Conservation (phyloP, 2,888 invertebrate species). For the Pyrocoelia pectoralis region DNA sequence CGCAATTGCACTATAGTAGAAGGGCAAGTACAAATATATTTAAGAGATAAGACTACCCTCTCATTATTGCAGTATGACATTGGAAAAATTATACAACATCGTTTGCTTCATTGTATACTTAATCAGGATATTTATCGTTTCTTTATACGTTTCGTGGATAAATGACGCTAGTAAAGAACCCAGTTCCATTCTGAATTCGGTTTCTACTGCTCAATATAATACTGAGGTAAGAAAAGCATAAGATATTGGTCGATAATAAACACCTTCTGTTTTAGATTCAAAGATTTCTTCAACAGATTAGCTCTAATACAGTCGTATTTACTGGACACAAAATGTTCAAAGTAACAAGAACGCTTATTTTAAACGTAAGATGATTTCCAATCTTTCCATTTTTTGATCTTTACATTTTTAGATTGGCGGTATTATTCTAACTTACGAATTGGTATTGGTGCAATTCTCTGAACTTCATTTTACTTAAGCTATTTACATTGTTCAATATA, state of each 20-base stretch:
- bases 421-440: not conserved
- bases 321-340: conserved; percentile 54
- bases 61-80: conserved; percentile 17
- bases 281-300: conserved; percentile 51
- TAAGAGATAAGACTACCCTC: not conserved
- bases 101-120: conserved; percentile 72
- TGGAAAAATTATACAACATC: conserved; percentile 68
- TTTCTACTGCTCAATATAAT: conserved; percentile 31
- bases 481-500: not conserved
- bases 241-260: not conserved
- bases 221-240: conserved; percentile 29
- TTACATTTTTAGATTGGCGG: not conserved
- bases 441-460: not conserved
- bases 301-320: conserved; percentile 50
- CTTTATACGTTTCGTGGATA: conserved; percentile 50
- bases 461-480: conserved; percentile 20
- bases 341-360: conserved; percentile 52
- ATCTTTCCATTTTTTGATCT: not conserved
- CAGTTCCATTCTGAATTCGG: conserved; percentile 48
- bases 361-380: conserved; percentile 45
- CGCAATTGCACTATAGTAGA: conserved; percentile 58
- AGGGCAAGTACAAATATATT: conserved; percentile 47
- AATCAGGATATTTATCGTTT: conserved; percentile 63
- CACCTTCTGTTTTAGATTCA: conserved; percentile 45
- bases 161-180: conserved; percentile 55